These are phyloP conservation scores for Sesamia nonagrioides DNA, from an alignment of 1,140 invertebrate species.

Conservation along the genomic window DNA sequence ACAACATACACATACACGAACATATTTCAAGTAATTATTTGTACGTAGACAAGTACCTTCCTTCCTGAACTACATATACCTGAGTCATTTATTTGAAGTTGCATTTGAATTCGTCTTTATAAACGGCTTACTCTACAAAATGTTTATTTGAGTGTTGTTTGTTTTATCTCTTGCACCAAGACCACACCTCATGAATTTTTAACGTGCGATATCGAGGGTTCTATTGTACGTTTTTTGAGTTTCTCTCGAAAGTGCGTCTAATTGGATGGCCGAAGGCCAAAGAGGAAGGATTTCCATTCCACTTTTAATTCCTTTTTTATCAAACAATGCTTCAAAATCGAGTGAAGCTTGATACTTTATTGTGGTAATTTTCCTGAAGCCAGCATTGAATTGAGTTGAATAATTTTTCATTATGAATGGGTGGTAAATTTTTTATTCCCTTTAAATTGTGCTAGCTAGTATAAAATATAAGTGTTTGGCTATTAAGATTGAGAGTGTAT, in stretches of 20 bases:
- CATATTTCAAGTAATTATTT: no score
- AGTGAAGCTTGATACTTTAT: slow-evolving; percentile 22
- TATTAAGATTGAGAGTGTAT: no score
- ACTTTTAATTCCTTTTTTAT: slow-evolving; percentile 47
- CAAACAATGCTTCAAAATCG: slow-evolving; percentile 36
- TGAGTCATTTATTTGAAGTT: no score
- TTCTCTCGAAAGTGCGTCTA: slow-evolving; percentile 74
- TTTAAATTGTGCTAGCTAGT: no score
- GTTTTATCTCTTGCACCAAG: slow-evolving; percentile 53
- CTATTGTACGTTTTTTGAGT: slow-evolving; percentile 77
- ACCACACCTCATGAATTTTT: slow-evolving; percentile 67
- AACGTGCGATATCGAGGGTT: slow-evolving; percentile 75
- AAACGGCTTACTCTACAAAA: no score
- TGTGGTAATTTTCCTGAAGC: slow-evolving; percentile 34
- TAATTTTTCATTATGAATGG: slow-evolving; percentile 1
- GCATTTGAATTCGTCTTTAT: no score
- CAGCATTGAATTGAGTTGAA: slow-evolving; percentile 5
- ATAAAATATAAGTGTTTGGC: no score
- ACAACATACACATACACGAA: no score
- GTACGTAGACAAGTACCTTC: no score
- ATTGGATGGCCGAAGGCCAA: slow-evolving; percentile 75
- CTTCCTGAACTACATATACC: no score
- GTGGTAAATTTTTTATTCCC: no score
- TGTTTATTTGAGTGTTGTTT: no score
- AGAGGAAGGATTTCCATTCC: slow-evolving; percentile 68